Percentiles rank a stretch among this genome's conserved stretches.
Evolutionary conservation across 1,140 invertebrate species (phyloP).

Genomic region (Calosoma granatense): DNA sequence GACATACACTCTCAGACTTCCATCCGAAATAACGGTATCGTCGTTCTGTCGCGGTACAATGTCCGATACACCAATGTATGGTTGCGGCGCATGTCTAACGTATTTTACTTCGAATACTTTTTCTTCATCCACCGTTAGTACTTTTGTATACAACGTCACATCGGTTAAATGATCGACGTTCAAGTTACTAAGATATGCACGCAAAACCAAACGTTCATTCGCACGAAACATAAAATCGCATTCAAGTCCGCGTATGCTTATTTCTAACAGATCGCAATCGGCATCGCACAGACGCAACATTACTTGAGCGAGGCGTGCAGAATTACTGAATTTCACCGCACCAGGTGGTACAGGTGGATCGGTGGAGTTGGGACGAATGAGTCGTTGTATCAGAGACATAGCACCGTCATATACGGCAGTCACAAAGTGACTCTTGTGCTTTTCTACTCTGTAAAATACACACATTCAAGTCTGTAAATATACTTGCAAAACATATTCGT

Average conservation of each 20-base stretch:
- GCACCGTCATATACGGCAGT: not conserved
- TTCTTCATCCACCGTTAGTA: conserved; percentile 62
- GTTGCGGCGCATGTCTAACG: conserved; percentile 50
- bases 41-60: conserved; percentile 29
- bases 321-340: conserved; percentile 68
- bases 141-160: conserved; percentile 65
- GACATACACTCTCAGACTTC: conserved; percentile 56
- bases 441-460: not conserved
- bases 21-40: conserved; percentile 51
- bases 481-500: too few species aligned
- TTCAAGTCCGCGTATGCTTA: conserved; percentile 55
- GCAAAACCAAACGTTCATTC: conserved; percentile 67
- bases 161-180: conserved; percentile 62
- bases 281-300: conserved; percentile 54
- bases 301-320: conserved; percentile 52
- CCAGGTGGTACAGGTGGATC: conserved; percentile 63
- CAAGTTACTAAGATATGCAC: conserved; percentile 54
- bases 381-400: not conserved
- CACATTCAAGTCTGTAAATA: too few species aligned
- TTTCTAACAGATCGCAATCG: conserved; percentile 57
- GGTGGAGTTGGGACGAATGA: conserved; percentile 27
- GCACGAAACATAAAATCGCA: conserved; percentile 66
- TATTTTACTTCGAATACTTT: conserved; percentile 69
- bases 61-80: conserved; percentile 37
- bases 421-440: not conserved